Evolutionary conservation across 2,797 vertebrate genomes (phyloP), one percentile per base, ranked within the genome.

Genomic region (Cryptoprocta ferox): DNA sequence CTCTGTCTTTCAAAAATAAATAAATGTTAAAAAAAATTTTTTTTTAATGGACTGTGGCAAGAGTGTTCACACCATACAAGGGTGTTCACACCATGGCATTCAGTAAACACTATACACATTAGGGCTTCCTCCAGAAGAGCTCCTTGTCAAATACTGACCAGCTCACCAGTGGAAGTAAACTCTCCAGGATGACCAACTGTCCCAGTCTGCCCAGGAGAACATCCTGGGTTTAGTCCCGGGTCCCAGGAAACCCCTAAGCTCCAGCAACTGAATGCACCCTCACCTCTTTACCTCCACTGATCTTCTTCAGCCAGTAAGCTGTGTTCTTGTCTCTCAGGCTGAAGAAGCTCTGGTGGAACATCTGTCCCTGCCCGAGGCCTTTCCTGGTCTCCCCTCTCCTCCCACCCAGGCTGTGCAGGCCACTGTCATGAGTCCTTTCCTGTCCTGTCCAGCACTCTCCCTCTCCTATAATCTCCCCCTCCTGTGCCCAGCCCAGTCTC

Each of bases 161-260:
- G 76, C 32, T 73, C 56, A 28, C 37, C 19, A 0, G 3, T 0
- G 30, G 30, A 65, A 30, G 50, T 3, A 59, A 84, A 59, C 71
- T 61, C 73, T 53, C 42, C 5, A 5, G 2, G 4, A 61, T 7
- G 19, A 76, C 5, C 42, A 39, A 12, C 16, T 0, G 0, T 65
- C 45, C 30, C 3, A 50, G 42, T 37, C 32, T 53, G 16, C 71
- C 63, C 2, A 12, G 73, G 37, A 37, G n/a, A 53, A n/a, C n/a
- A 16, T 14, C 39, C 63, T 32, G 21, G 24, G 30, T 26, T 61
- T 39, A 89, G 56, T 35, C 32, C 32, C 0, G 0, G 1, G 6
- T 70, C 30, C 5, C 15, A 53, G 26, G 66, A 65, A 90, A 68
- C 24, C 37, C 48, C 48, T 45, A 1, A 28, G 65, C 61, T 42